Percentiles rank a stretch among this genome's conserved stretches.
Evolutionary conservation across 2,797 vertebrate genomes (phyloP).

Genomic region (Scarus forsteni): DNA sequence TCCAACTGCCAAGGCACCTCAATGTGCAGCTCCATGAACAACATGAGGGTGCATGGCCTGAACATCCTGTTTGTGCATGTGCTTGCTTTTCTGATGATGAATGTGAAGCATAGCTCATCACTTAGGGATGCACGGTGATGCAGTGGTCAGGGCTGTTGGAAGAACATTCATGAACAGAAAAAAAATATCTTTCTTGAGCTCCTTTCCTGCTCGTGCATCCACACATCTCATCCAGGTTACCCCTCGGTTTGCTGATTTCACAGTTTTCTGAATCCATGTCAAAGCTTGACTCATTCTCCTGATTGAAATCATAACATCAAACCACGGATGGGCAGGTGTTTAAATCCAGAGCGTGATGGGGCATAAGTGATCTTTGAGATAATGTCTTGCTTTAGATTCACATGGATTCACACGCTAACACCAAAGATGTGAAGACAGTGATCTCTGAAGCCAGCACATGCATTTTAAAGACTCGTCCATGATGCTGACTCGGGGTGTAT

Average conservation of each 20-base stretch:
- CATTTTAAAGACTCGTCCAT: neutral
- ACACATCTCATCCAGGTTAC: conserved; percentile 4
- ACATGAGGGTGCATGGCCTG: too few species aligned
- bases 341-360: neutral
- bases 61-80: too few species aligned
- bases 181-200: too few species aligned
- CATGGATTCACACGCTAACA: neutral
- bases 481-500: neutral
- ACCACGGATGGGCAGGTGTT: neutral
- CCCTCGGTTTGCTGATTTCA: neutral
- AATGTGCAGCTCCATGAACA: too few species aligned
- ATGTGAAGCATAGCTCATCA: too few species aligned
- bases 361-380: conserved; percentile 5
- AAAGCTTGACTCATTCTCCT: neutral
- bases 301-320: neutral
- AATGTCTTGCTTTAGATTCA: neutral
- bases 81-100: too few species aligned
- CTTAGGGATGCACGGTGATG: too few species aligned
- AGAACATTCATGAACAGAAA: too few species aligned
- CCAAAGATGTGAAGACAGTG: neutral
- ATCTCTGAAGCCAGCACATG: neutral
- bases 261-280: neutral
- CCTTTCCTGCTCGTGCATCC: neutral
- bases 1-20: too few species aligned
- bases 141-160: too few species aligned